A percentile compares a stretch with the other conserved stretches of the same genome.
These are phyloP conservation scores for Habroteleia sp. DNA, from an alignment of 2,888 invertebrate species.

Conservation along the genomic window DNA sequence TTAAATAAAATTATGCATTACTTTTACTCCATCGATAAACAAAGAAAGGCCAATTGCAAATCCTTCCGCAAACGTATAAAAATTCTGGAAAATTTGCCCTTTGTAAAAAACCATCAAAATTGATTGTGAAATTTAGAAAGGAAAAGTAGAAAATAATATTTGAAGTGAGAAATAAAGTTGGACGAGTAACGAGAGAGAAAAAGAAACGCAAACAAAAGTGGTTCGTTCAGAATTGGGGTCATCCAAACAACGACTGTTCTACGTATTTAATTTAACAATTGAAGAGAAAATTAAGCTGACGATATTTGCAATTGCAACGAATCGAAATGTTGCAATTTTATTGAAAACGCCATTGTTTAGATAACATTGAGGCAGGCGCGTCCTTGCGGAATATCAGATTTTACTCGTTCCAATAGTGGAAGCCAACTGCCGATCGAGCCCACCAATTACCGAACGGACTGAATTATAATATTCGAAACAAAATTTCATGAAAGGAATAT, in stretches of 20 bases:
- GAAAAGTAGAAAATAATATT: slow-evolving; percentile 7
- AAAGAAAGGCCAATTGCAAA: too few relatives aligned
- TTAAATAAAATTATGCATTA: too few relatives aligned
- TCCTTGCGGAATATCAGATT: background rate
- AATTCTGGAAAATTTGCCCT: slow-evolving; percentile 51
- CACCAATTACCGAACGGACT: slow-evolving; percentile 14
- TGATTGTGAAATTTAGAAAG: slow-evolving; percentile 11
- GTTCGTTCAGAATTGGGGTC: slow-evolving; percentile 34
- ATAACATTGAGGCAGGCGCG: background rate
- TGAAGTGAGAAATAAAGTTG: slow-evolving; percentile 29
- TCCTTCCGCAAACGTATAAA: too few relatives aligned
- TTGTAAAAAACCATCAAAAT: background rate
- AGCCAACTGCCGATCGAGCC: slow-evolving; percentile 6
- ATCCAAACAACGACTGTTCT: slow-evolving; percentile 25
- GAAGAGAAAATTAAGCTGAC: slow-evolving; percentile 18
- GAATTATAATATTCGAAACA: slow-evolving; percentile 16
- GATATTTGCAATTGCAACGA: slow-evolving; percentile 12
- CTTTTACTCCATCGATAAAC: too few relatives aligned
- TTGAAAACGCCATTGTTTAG: slow-evolving; percentile 3
- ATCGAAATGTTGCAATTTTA: slow-evolving; percentile 12
- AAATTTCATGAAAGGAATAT: slow-evolving; percentile 63
- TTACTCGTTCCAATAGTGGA: slow-evolving; percentile 4
- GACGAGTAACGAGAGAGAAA: slow-evolving; percentile 28
- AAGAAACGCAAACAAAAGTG: slow-evolving; percentile 23
- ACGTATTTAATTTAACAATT: slow-evolving; percentile 30